phyloP scores from a whole-genome alignment of 1,140 invertebrate species.

The Triops cancriformis region DNA sequence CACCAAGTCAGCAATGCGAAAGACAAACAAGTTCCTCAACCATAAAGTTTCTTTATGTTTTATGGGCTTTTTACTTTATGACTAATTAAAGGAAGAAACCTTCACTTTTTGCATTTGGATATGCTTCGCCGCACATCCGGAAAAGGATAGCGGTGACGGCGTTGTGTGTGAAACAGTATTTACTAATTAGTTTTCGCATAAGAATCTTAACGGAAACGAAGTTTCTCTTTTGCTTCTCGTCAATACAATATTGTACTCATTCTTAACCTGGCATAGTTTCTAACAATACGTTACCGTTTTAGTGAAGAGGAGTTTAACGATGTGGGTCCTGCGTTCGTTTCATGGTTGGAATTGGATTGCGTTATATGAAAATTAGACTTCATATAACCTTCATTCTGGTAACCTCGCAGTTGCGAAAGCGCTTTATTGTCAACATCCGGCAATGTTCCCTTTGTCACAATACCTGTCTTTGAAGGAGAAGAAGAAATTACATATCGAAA shows the following conservation, averaged over 20 bases:
- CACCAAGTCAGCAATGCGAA: background rate
- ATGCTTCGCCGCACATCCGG: too few relatives aligned
- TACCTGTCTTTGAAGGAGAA: conserved; percentile 19
- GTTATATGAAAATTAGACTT: conserved; percentile 19
- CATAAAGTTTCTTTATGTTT: too few relatives aligned
- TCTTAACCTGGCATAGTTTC: background rate
- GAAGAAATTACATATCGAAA: background rate
- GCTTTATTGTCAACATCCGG: conserved; percentile 18
- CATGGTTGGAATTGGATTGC: conserved; percentile 1
- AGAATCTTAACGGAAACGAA: too few relatives aligned
- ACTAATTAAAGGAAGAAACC: too few relatives aligned
- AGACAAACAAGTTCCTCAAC: background rate
- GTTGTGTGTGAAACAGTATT: too few relatives aligned
- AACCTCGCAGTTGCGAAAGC: conserved; percentile 14
- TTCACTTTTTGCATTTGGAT: too few relatives aligned
- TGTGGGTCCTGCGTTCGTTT: background rate
- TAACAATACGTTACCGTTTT: background rate
- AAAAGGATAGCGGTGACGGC: too few relatives aligned
- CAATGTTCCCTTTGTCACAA: conserved; percentile 14
- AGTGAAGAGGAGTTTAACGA: background rate
- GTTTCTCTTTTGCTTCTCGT: too few relatives aligned
- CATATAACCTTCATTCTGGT: conserved; percentile 23
- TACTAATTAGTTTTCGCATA: too few relatives aligned
- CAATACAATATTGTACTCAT: background rate
- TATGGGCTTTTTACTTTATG: too few relatives aligned